Base-by-base conservation (phyloP, 2,113 vertebrate species). In the Rhinolophus sinicus region DNA sequence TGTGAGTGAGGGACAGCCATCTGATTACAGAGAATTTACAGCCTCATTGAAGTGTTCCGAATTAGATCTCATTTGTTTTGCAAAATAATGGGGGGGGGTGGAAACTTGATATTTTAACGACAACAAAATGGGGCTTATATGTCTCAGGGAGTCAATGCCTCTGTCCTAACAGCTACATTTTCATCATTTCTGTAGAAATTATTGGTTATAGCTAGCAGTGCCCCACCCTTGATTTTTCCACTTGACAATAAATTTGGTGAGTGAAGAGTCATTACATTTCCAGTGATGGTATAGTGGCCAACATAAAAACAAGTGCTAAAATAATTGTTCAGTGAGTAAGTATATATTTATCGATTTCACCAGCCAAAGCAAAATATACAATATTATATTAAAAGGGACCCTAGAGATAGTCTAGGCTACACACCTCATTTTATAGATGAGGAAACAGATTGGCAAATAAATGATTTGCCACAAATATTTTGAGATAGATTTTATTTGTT, bases 21-120 rank as follows among this genome's bases (percentile, higher is more conserved):
- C 65, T 47, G 33, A 94, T 87, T 82, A 89, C 18, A 77, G 77
- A 95, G 52, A 93, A 78, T 64, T 92, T 82, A 76, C 40, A 92
- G 67, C 64, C n/a, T 92, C 62, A 56, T 6, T 50, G n/a, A 69
- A 35, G 5, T 18, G 10, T 18, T 72, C 26, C 56, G 73, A 86
- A 87, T 86, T 89, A 54, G 38, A 94, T 52, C 62, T 80, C 6
- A 19, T 85, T 90, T 50, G n/a, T 89, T 91, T 89, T 58, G 22
- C 90, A 73, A 67, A 89, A 22, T 40, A 40, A 83, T 24, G 3
- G 54, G 58, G 1, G 77, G 54, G 24, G 1, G 18, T n/a, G n/a
- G 67, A 81, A 21, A 33, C 10, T 69, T 56, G 47, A 33, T 84
- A 44, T 64, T 81, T 88, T 50, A 80, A 56, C 13, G 73, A 38